A percentile compares a stretch with the other conserved stretches of the same genome.
phyloP scores from a whole-genome alignment of 2,888 invertebrate species.

The Chironomus tentans region DNA sequence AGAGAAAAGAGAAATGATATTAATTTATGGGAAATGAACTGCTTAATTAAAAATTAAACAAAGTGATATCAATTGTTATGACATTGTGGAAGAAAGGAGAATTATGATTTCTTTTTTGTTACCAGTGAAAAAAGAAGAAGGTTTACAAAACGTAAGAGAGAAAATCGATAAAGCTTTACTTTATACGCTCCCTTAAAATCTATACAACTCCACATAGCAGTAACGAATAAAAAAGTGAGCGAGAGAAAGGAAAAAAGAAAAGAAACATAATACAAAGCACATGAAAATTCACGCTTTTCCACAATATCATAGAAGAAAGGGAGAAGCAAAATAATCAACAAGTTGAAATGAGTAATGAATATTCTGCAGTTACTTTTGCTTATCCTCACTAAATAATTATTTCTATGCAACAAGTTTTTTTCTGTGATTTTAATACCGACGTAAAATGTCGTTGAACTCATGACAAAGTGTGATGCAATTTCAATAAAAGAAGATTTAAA shows the following conservation, averaged over 20 bases:
- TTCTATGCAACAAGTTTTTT: not conserved
- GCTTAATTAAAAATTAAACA: not conserved
- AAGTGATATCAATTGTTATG: not conserved
- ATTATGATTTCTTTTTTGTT: not conserved
- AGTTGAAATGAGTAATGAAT: conserved; percentile 25
- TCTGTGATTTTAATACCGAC: not conserved
- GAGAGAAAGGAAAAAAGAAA: not conserved
- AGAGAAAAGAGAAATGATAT: not conserved
- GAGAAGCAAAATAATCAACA: conserved; percentile 22
- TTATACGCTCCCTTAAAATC: conserved; percentile 13
- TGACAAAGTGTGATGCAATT: not conserved
- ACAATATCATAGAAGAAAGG: not conserved
- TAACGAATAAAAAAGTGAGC: not conserved
- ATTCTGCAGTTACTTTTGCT: not conserved
- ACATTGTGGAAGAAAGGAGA: not conserved
- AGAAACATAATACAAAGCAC: conserved; percentile 4
- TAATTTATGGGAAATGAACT: not conserved
- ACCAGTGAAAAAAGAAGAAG: conserved; percentile 3
- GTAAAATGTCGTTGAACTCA: not conserved
- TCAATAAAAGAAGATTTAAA: not conserved
- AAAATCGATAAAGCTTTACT: conserved; percentile 25
- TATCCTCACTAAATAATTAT: not conserved
- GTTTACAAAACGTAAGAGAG: conserved; percentile 8
- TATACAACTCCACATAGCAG: not conserved
- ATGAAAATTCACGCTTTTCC: not conserved